Base-by-base conservation (phyloP, 1,140 invertebrate species). In the Heliothis virescens region DNA sequence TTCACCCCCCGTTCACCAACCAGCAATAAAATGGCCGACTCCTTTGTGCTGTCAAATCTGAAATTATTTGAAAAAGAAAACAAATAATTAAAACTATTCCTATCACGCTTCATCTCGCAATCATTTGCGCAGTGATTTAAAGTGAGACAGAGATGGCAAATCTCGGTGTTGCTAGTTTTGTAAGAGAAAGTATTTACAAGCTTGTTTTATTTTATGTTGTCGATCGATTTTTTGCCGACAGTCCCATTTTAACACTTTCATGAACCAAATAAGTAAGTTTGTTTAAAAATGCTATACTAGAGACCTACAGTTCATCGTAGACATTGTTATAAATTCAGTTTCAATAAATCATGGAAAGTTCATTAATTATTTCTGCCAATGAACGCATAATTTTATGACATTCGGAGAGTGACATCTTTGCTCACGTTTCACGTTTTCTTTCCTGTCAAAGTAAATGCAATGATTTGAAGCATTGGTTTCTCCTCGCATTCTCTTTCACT, bases 21-120 rank as follows among this genome's bases (percentile, higher is more conserved):
- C 84, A 87, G 87, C 86, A 91, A 92, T 95, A 95, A 95, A 92
- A 95, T 95, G 94, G 94, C 94, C 90, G 94, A 89, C 92, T 92
- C 86, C 92, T 94, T 95, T 94, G 92, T 93, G 90, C 92, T 94
- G 93, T 95, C 92, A 94, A 92, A 91, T 86, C 79, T 89, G 86
- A 93, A 87, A 90, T 67, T 89, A 88, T 90, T 89, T 88, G 86
- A 89, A 91, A 93, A 93, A 90, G 91, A 94, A 82, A 94, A 94
- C 91, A 94, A 95, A 93, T 92, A 94, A 91, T 93, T 94, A 93
- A 90, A 94, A 89, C 84, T 94, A 87, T 88, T 85, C 82, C 88
- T 86, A 87, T 94, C 93, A 88, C 94, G 85, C 88, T 93, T 90
- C 82, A 85, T 89, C 91, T 90, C 82, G 77, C 69, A 86, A 86